A percentile compares a stretch with the other conserved stretches of the same genome.
Conservation (phyloP, 2,888 invertebrate genomes). For the Aphrophora alni region DNA sequence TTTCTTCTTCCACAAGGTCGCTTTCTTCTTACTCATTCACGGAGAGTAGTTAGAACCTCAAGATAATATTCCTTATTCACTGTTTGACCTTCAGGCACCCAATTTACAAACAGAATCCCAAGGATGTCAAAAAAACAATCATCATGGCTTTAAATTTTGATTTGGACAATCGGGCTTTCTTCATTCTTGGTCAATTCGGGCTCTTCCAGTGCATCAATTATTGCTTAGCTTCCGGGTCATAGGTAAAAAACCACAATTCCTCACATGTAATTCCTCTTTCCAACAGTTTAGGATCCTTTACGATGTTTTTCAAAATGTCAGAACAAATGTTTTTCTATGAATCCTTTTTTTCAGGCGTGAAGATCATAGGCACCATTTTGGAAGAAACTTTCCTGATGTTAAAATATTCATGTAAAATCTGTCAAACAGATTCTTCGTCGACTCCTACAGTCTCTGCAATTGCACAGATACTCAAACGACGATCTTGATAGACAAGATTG, state of each 20-base stretch:
- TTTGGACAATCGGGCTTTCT: slow-evolving; percentile 41
- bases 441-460: background rate
- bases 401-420: slow-evolving; percentile 10
- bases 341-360: slow-evolving; percentile 18
- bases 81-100: slow-evolving; percentile 49
- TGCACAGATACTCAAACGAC: background rate
- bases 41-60: slow-evolving; percentile 45
- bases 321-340: slow-evolving; percentile 25
- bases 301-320: slow-evolving; percentile 28
- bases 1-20: slow-evolving; percentile 47
- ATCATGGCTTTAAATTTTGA: slow-evolving; percentile 40
- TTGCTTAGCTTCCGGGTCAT: background rate
- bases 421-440: background rate
- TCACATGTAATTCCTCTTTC: slow-evolving; percentile 23
- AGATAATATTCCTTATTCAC: slow-evolving; percentile 48
- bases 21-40: slow-evolving; percentile 45
- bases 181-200: slow-evolving; percentile 42
- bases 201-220: slow-evolving; percentile 40
- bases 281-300: slow-evolving; percentile 33
- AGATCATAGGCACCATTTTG: slow-evolving; percentile 2
- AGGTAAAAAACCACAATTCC: background rate
- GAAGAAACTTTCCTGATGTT: background rate
- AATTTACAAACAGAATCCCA: slow-evolving; percentile 47
- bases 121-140: slow-evolving; percentile 44
- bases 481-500: background rate